These are phyloP conservation scores for Styela clava DNA, from an alignment of 23 tunicate species.

Conservation along the genomic window DNA sequence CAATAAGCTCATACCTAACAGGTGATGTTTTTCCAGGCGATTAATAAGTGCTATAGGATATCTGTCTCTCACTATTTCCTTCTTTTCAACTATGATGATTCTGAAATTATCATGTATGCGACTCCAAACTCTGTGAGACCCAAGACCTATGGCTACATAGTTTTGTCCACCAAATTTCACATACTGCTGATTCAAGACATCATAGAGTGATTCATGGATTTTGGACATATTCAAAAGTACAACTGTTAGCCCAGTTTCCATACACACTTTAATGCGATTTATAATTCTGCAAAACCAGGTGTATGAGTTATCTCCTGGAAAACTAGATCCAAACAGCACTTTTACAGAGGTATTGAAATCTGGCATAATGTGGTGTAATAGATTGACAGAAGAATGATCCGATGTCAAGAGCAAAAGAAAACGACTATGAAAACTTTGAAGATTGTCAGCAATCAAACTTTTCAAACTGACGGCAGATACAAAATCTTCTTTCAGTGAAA, in stretches of 20 bases:
- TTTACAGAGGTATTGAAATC: constrained; percentile 28
- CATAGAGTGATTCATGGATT: constrained; percentile 31
- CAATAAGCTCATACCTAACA: constrained; percentile 38
- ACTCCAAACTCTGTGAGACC: constrained; percentile 82
- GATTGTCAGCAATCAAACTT: constrained; percentile 41
- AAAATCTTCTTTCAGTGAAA: constrained; percentile 18
- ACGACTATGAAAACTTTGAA: constrained; percentile 51
- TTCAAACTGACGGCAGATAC: constrained; percentile 17
- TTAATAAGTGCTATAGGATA: constrained; percentile 87
- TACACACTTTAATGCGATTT: constrained; percentile 62
- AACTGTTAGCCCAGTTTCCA: constrained; percentile 83
- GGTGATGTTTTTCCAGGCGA: constrained; percentile 74
- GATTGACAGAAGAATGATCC: constrained; percentile 59
- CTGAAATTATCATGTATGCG: constrained; percentile 58
- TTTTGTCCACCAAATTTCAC: constrained; percentile 34
- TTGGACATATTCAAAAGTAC: constrained; percentile 34
- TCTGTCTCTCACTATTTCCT: constrained; percentile 44
- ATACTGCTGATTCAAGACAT: constrained; percentile 28
- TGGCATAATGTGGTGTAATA: constrained; percentile 24
- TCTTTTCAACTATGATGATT: constrained; percentile 74
- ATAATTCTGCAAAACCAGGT: constrained; percentile 75
- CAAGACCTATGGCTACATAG: constrained; percentile 75
- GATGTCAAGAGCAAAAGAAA: constrained; percentile 73
- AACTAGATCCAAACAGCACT: constrained; percentile 80
- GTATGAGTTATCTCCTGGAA: constrained; percentile 72